phyloP scores from a whole-genome alignment of 2,113 vertebrate species.

The Sitta europaea region DNA sequence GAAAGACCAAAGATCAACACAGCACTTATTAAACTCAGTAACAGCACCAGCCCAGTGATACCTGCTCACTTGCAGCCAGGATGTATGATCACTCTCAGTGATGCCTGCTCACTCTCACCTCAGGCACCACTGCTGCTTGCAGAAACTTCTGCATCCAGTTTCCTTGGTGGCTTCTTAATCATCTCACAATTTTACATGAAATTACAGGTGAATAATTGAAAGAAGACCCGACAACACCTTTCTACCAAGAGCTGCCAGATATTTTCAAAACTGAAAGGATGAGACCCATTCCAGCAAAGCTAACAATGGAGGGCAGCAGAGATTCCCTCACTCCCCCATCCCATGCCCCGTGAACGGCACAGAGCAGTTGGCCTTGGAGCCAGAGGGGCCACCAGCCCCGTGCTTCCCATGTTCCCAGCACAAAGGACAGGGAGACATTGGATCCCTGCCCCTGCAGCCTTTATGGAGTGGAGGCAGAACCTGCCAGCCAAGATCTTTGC shows the following conservation, averaged over 20 bases:
- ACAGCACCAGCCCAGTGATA: too few species aligned
- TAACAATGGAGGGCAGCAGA: not conserved
- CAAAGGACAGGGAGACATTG: rapidly evolving
- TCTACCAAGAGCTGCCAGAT: not conserved
- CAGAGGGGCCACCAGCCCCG: not conserved
- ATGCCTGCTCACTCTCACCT: not conserved
- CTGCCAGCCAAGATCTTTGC: not conserved
- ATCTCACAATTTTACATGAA: not conserved
- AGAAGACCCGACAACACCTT: not conserved
- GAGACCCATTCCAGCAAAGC: not conserved
- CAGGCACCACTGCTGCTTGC: not conserved
- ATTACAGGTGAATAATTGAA: not conserved
- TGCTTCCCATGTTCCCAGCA: not conserved
- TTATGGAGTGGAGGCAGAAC: rapidly evolving
- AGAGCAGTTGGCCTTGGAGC: not conserved
- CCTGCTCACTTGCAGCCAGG: not conserved
- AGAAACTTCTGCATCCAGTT: not conserved
- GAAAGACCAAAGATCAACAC: not conserved
- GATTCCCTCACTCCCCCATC: too few species aligned
- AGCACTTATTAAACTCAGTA: not conserved
- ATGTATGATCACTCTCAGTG: not conserved
- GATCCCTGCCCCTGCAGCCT: not conserved
- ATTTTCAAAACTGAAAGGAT: not conserved
- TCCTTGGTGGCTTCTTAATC: not conserved
- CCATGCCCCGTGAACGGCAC: too few species aligned